A percentile compares a stretch with the other conserved stretches of the same genome.
These are phyloP conservation scores for Heliocidaris erythrogramma DNA, from an alignment of 35 echinoderm and acorn worm genomes.

Conservation along the genomic window DNA sequence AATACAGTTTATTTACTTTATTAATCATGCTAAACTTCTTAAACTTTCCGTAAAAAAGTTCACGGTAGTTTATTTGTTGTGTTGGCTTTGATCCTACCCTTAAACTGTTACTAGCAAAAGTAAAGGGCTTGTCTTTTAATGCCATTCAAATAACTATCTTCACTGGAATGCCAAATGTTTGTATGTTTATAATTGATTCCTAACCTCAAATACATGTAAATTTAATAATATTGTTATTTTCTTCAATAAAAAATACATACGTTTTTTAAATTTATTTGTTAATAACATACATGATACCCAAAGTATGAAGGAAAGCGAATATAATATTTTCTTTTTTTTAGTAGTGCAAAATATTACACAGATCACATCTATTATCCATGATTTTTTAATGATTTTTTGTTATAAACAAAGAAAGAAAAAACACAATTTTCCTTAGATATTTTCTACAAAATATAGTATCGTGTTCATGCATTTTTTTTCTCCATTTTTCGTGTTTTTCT, in stretches of 20 bases:
- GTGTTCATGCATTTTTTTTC: not conserved
- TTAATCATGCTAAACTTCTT: too few species aligned
- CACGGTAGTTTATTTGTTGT: too few species aligned
- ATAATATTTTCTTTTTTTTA: not conserved
- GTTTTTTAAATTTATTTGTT: not conserved
- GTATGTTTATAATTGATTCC: not conserved
- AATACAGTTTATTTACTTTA: too few species aligned
- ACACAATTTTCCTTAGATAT: not conserved
- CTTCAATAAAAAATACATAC: not conserved
- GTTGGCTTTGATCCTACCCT: too few species aligned
- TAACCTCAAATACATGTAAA: not conserved
- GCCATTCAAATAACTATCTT: not conserved
- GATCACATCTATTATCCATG: not conserved
- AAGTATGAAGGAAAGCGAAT: not conserved
- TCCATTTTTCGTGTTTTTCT: conserved; percentile 14
- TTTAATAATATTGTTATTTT: not conserved
- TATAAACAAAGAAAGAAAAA: not conserved
- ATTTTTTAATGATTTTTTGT: not conserved
- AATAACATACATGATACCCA: not conserved
- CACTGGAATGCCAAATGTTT: not conserved
- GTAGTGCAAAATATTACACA: not conserved
- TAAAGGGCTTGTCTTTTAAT: too few species aligned
- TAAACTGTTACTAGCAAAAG: too few species aligned
- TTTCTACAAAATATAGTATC: conserved; percentile 1
- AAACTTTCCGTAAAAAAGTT: too few species aligned